Percentiles rank a stretch among this genome's conserved stretches.
These are phyloP conservation scores for Sturnus vulgaris DNA, from an alignment of 2,113 vertebrate genomes.

Conservation along the genomic window DNA sequence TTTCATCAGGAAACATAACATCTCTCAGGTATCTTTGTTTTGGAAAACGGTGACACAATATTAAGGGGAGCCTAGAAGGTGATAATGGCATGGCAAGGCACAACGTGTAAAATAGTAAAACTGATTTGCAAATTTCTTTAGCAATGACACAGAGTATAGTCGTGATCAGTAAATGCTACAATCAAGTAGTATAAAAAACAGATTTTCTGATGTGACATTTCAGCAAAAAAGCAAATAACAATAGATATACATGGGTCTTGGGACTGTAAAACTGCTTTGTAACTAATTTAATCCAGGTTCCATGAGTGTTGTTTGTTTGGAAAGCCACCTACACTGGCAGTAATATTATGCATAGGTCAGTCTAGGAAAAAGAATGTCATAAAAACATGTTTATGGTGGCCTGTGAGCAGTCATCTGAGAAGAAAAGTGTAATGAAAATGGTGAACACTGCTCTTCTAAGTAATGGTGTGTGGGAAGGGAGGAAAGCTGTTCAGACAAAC, in stretches of 20 bases:
- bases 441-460: neutral
- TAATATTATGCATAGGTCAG: neutral
- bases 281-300: neutral
- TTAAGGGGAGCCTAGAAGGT: neutral
- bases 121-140: neutral
- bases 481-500: neutral
- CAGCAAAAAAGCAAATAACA: neutral
- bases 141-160: neutral
- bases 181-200: neutral
- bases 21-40: neutral
- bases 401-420: neutral
- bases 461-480: neutral
- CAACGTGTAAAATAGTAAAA: neutral
- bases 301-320: neutral
- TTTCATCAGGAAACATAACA: neutral
- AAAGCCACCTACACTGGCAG: neutral
- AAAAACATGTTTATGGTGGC: neutral
- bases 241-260: neutral
- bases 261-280: neutral
- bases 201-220: neutral
- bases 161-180: neutral
- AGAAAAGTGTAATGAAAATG: neutral
- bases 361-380: neutral
- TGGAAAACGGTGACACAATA: neutral
- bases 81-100: neutral